These are phyloP conservation scores for Malthinus flaveolus DNA, from an alignment of 2,888 invertebrate species.

Conservation along the genomic window DNA sequence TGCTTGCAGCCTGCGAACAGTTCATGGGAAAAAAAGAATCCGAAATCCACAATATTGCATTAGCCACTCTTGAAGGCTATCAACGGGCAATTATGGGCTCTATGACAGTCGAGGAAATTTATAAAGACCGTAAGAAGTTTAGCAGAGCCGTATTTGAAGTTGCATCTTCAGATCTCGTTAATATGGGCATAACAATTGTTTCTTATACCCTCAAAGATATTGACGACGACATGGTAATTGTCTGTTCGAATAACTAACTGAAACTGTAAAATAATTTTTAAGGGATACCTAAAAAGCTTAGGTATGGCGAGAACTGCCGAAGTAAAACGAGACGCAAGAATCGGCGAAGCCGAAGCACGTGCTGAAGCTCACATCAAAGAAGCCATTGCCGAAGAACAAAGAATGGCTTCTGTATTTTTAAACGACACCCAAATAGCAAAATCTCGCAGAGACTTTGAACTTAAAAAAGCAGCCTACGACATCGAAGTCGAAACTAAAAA, in stretches of 20 bases:
- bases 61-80: conserved; percentile 91
- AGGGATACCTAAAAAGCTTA: conserved; percentile 92
- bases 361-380: conserved; percentile 91
- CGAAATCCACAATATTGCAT: conserved; percentile 88
- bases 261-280: conserved; percentile 11
- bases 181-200: conserved; percentile 95
- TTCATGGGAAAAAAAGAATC: conserved; percentile 86
- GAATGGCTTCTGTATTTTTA: conserved; percentile 90
- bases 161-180: conserved; percentile 91
- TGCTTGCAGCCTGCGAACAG: conserved; percentile 90
- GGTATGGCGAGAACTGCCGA: conserved; percentile 95
- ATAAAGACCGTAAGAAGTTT: conserved; percentile 94
- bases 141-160: conserved; percentile 94
- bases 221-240: conserved; percentile 86
- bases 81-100: conserved; percentile 96
- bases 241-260: background rate
- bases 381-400: conserved; percentile 94
- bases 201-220: conserved; percentile 94
- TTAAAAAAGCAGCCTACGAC: conserved; percentile 96
- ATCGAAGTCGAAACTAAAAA: conserved; percentile 93
- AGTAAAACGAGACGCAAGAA: conserved; percentile 93
- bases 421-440: conserved; percentile 98
- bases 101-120: conserved; percentile 96
- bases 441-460: conserved; percentile 93
- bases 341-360: conserved; percentile 95